Percentiles rank a stretch among this genome's conserved stretches.
Conservation (phyloP, 1,140 invertebrate species). For the Tetramorium parvispinum region DNA sequence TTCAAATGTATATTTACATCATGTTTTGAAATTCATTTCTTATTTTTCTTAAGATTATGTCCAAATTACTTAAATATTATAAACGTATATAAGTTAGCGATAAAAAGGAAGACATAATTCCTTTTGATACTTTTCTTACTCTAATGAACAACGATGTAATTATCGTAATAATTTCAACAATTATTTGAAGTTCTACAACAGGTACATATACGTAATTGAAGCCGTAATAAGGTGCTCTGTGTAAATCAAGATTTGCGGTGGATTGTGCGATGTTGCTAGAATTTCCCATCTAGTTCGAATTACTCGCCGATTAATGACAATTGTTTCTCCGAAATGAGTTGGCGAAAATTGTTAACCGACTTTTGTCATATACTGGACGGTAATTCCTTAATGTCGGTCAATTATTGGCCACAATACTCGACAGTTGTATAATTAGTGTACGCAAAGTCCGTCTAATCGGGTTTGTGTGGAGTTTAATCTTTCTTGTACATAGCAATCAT, state of each 20-base stretch:
- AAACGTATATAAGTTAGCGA: neutral
- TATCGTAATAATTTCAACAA: neutral
- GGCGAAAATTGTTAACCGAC: constrained; percentile 23
- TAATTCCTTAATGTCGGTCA: constrained; percentile 37
- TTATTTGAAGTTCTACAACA: neutral
- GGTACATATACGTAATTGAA: neutral
- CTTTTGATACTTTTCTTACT: neutral
- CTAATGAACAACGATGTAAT: neutral
- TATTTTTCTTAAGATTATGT: neutral
- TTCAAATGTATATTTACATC: neutral
- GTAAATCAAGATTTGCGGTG: constrained; percentile 12
- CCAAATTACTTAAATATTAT: neutral
- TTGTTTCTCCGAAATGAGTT: neutral
- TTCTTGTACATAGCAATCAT: neutral
- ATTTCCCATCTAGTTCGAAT: constrained; percentile 34
- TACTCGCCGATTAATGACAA: constrained; percentile 20
- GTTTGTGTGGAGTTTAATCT: neutral
- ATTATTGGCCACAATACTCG: neutral
- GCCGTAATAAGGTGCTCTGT: neutral
- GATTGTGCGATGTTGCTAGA: neutral
- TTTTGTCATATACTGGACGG: neutral
- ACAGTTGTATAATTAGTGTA: neutral
- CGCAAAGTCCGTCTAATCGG: neutral
- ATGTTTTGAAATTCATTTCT: neutral
- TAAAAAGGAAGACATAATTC: neutral